Evolutionary conservation across 2,797 vertebrate species (phyloP).

Genomic region (Eospalax fontanierii): DNA sequence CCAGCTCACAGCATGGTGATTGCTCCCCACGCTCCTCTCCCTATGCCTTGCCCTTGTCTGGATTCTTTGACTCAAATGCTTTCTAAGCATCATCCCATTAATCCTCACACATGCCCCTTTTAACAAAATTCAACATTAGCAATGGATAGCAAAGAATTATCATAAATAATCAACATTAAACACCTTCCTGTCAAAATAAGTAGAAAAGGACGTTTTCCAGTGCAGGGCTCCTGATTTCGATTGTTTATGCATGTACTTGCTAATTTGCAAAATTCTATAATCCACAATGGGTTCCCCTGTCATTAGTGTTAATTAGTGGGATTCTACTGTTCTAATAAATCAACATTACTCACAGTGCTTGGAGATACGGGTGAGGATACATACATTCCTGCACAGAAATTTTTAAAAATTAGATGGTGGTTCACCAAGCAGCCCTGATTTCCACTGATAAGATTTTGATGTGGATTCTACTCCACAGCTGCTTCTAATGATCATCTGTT

Average conservation of each 20-base stretch:
- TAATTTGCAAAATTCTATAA: slow-evolving; percentile 85
- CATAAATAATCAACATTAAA: slow-evolving; percentile 80
- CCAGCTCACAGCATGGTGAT: neutral
- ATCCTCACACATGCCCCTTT: slow-evolving; percentile 71
- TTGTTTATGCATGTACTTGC: slow-evolving; percentile 80
- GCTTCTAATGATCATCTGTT: slow-evolving; percentile 23
- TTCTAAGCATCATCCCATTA: slow-evolving; percentile 60
- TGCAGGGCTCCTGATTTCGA: slow-evolving; percentile 78
- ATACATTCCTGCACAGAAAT: slow-evolving; percentile 68
- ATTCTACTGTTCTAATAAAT: slow-evolving; percentile 85
- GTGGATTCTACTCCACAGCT: neutral
- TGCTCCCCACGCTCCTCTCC: neutral
- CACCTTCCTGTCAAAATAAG: slow-evolving; percentile 82
- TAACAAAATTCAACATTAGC: slow-evolving; percentile 70
- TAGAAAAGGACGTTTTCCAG: slow-evolving; percentile 76
- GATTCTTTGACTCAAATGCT: slow-evolving; percentile 30
- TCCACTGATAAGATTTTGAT: slow-evolving; percentile 39
- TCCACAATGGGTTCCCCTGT: slow-evolving; percentile 82
- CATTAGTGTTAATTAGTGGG: slow-evolving; percentile 84
- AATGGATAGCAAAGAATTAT: slow-evolving; percentile 73
- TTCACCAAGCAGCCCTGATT: slow-evolving; percentile 51
- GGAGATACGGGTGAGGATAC: slow-evolving; percentile 62
- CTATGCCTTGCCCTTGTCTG: neutral
- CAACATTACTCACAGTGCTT: slow-evolving; percentile 75
- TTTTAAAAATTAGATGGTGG: slow-evolving; percentile 60